Percentiles rank a stretch among this genome's conserved stretches.
phyloP scores from a whole-genome alignment of 2,113 vertebrate genomes.

The Propithecus coquereli region DNA sequence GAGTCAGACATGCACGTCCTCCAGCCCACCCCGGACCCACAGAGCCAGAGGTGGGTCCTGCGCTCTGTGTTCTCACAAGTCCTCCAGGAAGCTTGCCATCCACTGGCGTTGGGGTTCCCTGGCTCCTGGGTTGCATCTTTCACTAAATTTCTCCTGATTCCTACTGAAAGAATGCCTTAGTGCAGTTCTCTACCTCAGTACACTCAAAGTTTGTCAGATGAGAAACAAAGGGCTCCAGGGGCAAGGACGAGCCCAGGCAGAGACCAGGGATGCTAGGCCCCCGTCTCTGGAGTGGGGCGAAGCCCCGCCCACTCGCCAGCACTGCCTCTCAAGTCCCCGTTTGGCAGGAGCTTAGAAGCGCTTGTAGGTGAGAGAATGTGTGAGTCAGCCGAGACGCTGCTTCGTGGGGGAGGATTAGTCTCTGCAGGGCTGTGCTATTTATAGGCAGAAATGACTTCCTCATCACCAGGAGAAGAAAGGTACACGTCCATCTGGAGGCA shows the following conservation, averaged over 20 bases:
- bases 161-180: background rate
- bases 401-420: background rate
- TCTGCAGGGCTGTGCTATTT: background rate
- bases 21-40: background rate
- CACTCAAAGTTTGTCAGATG: background rate
- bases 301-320: background rate
- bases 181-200: background rate
- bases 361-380: accelerated
- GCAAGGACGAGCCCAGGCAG: accelerated
- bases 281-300: background rate
- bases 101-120: background rate
- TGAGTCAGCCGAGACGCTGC: background rate
- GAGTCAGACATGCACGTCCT: background rate
- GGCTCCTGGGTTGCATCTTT: background rate
- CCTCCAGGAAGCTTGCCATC: background rate
- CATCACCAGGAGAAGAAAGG: background rate
- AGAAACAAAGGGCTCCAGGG: accelerated
- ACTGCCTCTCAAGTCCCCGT: background rate
- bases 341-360: background rate
- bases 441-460: background rate
- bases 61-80: background rate
- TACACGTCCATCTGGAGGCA: background rate
- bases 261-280: background rate
- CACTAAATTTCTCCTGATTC: background rate
- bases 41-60: background rate